Evolutionary conservation across 2,113 vertebrate species (phyloP).

Genomic region (Monarcha castaneiventris): DNA sequence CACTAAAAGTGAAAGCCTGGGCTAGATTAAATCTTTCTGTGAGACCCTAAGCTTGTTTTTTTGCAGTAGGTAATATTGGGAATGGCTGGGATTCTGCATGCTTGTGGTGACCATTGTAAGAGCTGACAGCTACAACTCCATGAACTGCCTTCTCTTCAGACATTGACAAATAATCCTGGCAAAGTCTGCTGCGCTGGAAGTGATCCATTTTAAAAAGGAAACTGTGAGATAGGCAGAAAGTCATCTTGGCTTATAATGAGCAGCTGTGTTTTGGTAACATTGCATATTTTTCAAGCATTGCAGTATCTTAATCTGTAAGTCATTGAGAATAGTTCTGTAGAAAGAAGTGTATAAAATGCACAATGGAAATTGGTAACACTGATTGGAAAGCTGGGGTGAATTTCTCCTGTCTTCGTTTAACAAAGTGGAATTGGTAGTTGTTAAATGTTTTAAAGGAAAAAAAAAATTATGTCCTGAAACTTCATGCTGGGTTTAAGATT

Average conservation of each 20-base stretch:
- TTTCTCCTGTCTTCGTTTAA: background rate
- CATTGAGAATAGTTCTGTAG: background rate
- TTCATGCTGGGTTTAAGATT: background rate
- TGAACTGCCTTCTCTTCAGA: background rate
- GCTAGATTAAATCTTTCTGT: background rate
- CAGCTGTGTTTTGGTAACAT: background rate
- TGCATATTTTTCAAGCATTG: background rate
- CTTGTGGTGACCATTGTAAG: background rate
- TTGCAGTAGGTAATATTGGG: background rate
- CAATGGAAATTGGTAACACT: background rate
- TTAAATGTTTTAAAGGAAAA: background rate
- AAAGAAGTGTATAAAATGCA: background rate
- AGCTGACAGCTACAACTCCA: background rate
- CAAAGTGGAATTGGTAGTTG: background rate
- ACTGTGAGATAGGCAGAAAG: background rate
- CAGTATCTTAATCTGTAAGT: background rate
- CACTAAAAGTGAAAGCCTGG: background rate
- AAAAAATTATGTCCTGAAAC: background rate
- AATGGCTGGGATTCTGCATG: background rate
- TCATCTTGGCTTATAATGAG: background rate
- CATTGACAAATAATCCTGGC: background rate
- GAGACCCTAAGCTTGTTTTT: background rate
- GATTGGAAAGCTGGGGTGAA: background rate
- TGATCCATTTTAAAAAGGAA: background rate
- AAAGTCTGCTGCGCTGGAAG: background rate